phyloP scores from a whole-genome alignment of 2,888 invertebrate species.

The Aethes cnicana region DNA sequence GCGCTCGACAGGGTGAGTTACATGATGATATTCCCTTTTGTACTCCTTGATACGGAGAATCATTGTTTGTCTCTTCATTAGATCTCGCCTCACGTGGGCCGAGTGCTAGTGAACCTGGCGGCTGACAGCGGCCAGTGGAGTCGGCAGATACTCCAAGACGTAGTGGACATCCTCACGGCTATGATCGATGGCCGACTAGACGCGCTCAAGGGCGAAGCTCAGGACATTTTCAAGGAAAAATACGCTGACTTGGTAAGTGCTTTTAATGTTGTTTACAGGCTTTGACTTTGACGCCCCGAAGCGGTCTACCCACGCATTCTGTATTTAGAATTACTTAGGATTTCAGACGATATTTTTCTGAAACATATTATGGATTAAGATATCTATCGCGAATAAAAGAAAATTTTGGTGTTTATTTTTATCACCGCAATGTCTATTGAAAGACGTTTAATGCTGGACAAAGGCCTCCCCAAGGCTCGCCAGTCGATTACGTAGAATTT shows the following conservation, averaged over 20 bases:
- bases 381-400: no score
- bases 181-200: constrained; percentile 50
- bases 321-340: no score
- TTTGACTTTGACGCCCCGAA: no score
- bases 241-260: constrained; percentile 73
- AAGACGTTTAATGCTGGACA: no score
- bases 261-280: background rate
- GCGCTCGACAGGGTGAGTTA: constrained; percentile 83
- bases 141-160: constrained; percentile 79
- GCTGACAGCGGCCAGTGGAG: constrained; percentile 82
- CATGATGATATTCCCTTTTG: background rate
- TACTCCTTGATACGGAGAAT: constrained; percentile 12
- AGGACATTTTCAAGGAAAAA: constrained; percentile 61
- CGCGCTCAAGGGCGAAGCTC: constrained; percentile 47
- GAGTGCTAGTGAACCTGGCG: constrained; percentile 77
- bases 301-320: no score
- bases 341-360: no score
- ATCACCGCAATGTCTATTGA: no score
- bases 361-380: no score
- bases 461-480: no score
- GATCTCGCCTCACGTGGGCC: constrained; percentile 74
- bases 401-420: no score
- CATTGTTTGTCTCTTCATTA: constrained; percentile 36
- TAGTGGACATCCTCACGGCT: constrained; percentile 80
- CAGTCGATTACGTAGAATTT: no score